Evolutionary conservation across 2,888 invertebrate species (phyloP).

Genomic region (Punctoribates punctum): DNA sequence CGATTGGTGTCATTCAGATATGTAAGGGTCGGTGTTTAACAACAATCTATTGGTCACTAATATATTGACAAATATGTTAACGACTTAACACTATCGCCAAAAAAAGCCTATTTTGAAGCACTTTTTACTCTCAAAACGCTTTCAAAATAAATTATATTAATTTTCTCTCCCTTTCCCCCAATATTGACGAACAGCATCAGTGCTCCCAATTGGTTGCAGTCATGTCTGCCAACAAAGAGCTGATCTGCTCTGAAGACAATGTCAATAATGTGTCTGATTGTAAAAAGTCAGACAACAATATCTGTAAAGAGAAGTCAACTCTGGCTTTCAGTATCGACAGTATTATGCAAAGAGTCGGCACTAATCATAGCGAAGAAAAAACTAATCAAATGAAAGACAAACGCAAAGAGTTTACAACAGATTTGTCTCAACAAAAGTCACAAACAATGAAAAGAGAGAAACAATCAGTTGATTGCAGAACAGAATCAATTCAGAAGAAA

Average conservation of each 20-base stretch:
- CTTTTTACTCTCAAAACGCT: not conserved
- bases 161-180: not conserved
- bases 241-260: not conserved
- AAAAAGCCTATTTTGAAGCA: not conserved
- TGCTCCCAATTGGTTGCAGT: constrained; percentile 19
- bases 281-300: not conserved
- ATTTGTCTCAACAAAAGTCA: not conserved
- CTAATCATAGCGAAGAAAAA: not conserved
- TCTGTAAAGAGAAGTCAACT: constrained; percentile 13
- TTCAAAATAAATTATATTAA: constrained; percentile 14
- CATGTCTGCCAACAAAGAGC: constrained; percentile 28
- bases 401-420: not conserved
- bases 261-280: not conserved
- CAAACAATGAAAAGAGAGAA: constrained; percentile 16
- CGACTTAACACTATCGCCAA: not conserved
- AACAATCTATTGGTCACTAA: constrained; percentile 19
- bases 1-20: not conserved
- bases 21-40: constrained; percentile 25
- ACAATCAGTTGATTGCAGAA: constrained; percentile 1
- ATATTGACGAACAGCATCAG: not conserved
- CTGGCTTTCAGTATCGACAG: constrained; percentile 32
- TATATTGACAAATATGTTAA: constrained; percentile 36
- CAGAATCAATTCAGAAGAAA: not conserved
- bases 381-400: constrained; percentile 7
- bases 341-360: constrained; percentile 21